phyloP scores from a whole-genome alignment of 2,113 vertebrate genomes.

The Tupaia chinensis region DNA sequence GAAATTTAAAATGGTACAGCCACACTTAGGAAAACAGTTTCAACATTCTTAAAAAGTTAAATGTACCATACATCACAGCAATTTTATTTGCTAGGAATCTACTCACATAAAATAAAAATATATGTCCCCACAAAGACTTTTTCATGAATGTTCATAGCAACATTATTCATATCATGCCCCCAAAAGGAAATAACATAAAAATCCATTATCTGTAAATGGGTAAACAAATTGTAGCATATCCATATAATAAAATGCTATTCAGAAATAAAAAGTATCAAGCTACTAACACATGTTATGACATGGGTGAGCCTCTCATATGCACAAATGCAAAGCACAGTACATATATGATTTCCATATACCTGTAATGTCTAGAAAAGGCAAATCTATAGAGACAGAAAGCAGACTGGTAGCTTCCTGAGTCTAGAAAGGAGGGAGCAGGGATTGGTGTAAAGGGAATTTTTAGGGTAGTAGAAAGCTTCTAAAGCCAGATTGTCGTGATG shows the following conservation, averaged over 20 bases:
- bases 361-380: not conserved
- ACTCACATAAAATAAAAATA: slow-evolving; percentile 26
- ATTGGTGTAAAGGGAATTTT: not conserved
- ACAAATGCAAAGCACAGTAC: not conserved
- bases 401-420: not conserved
- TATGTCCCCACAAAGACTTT: not conserved
- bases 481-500: not conserved
- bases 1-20: not conserved
- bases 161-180: not conserved
- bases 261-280: not conserved
- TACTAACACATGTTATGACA: not conserved
- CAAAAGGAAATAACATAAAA: not conserved
- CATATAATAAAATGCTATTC: not conserved
- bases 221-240: not conserved
- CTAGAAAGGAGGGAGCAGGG: not conserved
- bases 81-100: not conserved
- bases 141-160: not conserved
- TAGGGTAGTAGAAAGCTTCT: not conserved
- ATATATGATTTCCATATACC: not conserved
- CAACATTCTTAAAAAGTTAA: not conserved
- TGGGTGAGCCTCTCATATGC: not conserved
- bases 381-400: not conserved
- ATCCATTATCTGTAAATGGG: not conserved
- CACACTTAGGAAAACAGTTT: not conserved
- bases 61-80: not conserved